Conservation (phyloP, 1,140 invertebrate species). For the Camponotus floridanus region DNA sequence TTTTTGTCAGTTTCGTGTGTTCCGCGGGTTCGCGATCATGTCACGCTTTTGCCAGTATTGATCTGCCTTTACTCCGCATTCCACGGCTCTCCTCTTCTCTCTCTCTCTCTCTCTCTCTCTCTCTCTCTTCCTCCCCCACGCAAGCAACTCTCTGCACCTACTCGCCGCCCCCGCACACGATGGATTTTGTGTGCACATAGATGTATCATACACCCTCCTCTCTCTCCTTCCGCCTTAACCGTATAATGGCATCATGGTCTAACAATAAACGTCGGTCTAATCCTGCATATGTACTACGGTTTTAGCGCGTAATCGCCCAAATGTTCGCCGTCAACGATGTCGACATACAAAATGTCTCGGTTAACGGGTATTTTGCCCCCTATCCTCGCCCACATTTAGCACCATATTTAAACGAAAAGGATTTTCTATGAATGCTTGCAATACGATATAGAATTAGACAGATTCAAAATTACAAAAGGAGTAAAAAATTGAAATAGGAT, state of each 20-base stretch:
- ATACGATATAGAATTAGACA: background rate
- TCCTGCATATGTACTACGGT: constrained; percentile 29
- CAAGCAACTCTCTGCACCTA: constrained; percentile 64
- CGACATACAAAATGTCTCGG: background rate
- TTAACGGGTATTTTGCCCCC: constrained; percentile 9
- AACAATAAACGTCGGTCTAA: constrained; percentile 42
- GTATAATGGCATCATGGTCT: constrained; percentile 30
- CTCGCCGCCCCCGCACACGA: constrained; percentile 15
- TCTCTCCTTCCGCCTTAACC: background rate
- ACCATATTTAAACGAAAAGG: background rate
- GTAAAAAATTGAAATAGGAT: background rate
- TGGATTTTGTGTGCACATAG: constrained; percentile 38
- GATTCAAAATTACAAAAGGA: background rate
- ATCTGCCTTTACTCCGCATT: constrained; percentile 74
- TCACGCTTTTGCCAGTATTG: constrained; percentile 76
- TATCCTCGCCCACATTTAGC: background rate
- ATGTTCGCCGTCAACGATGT: constrained; percentile 2
- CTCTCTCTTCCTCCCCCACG: constrained; percentile 10
- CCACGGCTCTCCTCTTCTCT: constrained; percentile 38
- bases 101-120: constrained; percentile 9
- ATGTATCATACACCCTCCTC: background rate
- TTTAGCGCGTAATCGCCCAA: constrained; percentile 31
- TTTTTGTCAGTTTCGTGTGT: constrained; percentile 62
- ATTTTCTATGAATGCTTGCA: background rate
- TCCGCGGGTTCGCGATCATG: constrained; percentile 73